Evolutionary conservation across 2,888 invertebrate genomes (phyloP).

Genomic region (Adineta ricciae): DNA sequence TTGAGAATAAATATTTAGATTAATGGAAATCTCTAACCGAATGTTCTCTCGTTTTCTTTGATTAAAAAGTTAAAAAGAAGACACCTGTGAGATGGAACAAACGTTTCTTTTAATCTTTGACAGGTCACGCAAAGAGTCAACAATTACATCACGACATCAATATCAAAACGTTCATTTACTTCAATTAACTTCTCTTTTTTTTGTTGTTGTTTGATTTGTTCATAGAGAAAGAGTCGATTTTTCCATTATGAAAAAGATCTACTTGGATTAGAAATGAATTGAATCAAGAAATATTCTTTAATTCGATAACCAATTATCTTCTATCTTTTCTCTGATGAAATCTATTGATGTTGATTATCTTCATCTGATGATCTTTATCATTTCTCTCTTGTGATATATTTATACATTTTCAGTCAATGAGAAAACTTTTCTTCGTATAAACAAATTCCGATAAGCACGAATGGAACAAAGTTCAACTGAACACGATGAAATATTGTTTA

Average conservation of each 20-base stretch:
- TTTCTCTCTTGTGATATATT: no score
- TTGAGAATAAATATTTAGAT: not conserved
- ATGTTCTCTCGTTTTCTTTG: no score
- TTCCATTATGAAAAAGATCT: not conserved
- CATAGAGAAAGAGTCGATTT: not conserved
- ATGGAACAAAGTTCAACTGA: no score
- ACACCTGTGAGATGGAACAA: slow-evolving; percentile 13
- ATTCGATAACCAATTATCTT: no score
- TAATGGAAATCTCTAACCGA: no score
- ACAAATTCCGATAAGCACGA: no score
- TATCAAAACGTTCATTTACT: not conserved
- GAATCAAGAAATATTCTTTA: not conserved
- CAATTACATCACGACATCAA: not conserved
- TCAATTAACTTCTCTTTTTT: not conserved
- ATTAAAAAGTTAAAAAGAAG: no score
- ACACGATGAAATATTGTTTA: no score
- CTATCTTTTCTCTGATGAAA: no score
- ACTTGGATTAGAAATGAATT: not conserved
- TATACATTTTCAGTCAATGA: no score
- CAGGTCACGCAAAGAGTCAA: not conserved
- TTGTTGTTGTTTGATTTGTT: not conserved
- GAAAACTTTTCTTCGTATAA: no score
- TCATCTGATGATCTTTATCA: no score
- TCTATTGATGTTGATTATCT: not conserved
- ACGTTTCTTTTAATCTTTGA: not conserved